These are phyloP conservation scores for Okapia johnstoni DNA, from an alignment of 2,113 vertebrate genomes.

Conservation along the genomic window DNA sequence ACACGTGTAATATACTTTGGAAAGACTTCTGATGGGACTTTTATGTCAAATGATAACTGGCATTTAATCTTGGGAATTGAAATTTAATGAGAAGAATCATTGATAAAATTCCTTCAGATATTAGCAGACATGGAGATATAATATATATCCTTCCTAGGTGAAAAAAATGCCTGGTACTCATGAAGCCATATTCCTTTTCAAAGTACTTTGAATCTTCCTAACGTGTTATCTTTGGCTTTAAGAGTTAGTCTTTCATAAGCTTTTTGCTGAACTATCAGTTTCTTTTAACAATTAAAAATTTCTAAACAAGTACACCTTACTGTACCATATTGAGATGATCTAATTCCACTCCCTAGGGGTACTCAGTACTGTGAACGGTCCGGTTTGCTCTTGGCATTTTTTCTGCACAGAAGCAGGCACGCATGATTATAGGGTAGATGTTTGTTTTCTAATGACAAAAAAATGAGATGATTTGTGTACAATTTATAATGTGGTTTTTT, in stretches of 20 bases:
- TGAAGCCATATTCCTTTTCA: background rate
- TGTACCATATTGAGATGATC: background rate
- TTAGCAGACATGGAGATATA: background rate
- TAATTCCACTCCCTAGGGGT: background rate
- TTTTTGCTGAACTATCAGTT: background rate
- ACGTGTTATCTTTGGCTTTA: background rate
- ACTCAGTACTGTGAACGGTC: background rate
- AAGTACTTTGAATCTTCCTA: background rate
- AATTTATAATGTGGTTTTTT: background rate
- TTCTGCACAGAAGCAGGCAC: background rate
- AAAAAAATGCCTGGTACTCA: background rate
- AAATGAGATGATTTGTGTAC: background rate
- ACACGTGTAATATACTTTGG: background rate
- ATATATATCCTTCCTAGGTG: background rate
- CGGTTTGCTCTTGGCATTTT: background rate
- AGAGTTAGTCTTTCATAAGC: background rate
- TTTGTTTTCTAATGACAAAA: background rate
- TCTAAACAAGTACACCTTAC: background rate
- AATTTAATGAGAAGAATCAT: constrained; percentile 4
- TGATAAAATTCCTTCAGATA: background rate
- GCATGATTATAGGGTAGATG: background rate
- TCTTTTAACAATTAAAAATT: background rate
- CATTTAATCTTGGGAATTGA: background rate
- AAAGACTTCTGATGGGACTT: background rate
- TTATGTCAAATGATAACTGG: constrained; percentile 18